These are phyloP conservation scores for Serinus canaria DNA, from an alignment of 2,113 vertebrate species.

Conservation along the genomic window DNA sequence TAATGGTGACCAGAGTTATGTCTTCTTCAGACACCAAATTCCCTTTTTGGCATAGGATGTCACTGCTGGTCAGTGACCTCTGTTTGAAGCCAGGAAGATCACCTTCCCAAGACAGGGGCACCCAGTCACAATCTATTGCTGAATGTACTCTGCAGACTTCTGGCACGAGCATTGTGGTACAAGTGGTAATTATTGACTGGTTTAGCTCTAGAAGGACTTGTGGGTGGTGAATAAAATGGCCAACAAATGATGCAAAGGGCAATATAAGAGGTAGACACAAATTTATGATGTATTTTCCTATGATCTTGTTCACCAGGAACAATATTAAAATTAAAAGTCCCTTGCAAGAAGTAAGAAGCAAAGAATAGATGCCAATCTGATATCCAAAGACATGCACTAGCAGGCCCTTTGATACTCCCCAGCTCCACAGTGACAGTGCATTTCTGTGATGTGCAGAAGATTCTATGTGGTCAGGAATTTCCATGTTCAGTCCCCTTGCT, in stretches of 20 bases:
- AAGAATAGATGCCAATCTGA: not conserved
- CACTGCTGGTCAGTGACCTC: not conserved
- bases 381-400: not conserved
- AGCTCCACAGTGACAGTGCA: not conserved
- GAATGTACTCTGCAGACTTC: not conserved
- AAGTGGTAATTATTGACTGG: not conserved
- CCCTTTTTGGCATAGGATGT: not conserved
- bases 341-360: not conserved
- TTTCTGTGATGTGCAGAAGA: not conserved
- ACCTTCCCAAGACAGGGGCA: not conserved
- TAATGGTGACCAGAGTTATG: not conserved
- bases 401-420: not conserved
- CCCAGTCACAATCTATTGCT: not conserved
- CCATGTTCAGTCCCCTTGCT: not conserved
- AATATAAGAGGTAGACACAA: not conserved
- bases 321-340: not conserved
- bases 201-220: not conserved
- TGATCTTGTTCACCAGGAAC: not conserved
- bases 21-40: not conserved
- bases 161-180: not conserved
- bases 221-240: fast-evolving
- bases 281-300: not conserved
- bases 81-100: not conserved
- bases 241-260: not conserved
- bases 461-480: not conserved